Base-by-base conservation (phyloP, 2,888 invertebrate genomes). In the Mesochorus sp. region DNA sequence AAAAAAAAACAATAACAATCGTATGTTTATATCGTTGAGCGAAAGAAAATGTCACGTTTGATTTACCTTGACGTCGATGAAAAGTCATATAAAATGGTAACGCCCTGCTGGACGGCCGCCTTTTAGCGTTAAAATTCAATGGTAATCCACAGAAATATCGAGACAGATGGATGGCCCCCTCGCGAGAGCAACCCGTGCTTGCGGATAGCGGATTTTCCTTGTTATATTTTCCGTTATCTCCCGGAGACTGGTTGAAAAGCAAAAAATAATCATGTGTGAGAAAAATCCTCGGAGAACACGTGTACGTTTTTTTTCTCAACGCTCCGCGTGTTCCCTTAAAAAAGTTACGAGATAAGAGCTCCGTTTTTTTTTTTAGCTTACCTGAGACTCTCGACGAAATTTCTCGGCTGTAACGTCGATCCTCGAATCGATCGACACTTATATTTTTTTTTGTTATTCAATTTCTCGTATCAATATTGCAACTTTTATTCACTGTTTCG, bases 71-170 rank as follows among this genome's bases (percentile, higher is more conserved):
- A 94, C 94, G 95, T 95, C 95, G 96, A 96, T 95, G 96, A 96
- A 96, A 97, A 97, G 96, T 97, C 97, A 97, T 97, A 97, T 97
- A 97, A 97, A 96, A 96, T 94, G 94, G 94, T 96, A 95, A 94
- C 95, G 95, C 95, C 95, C 95, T 94, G 93, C 93, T 94, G 95
- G 95, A 95, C 95, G 95, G 94, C 88, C 91, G 90, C 90, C 86
- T 90, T 86, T 84, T 87, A 89, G 90, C 91, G 89, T 89, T 84
- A 90, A 91, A 90, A 90, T 87, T 85, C 83, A 87, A 86, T 84
- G 86, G 84, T 81, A 82, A 81, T 81, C 85, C 85, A 80, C 81
- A 80, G 75, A 76, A 73, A 80, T 81, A 80, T 81, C 82, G 79
- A 83, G 86, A 89, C 90, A 89, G 88, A 88, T 89, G 89, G 88